phyloP scores from a whole-genome alignment of 2,113 vertebrate genomes.

The Melospiza georgiana region DNA sequence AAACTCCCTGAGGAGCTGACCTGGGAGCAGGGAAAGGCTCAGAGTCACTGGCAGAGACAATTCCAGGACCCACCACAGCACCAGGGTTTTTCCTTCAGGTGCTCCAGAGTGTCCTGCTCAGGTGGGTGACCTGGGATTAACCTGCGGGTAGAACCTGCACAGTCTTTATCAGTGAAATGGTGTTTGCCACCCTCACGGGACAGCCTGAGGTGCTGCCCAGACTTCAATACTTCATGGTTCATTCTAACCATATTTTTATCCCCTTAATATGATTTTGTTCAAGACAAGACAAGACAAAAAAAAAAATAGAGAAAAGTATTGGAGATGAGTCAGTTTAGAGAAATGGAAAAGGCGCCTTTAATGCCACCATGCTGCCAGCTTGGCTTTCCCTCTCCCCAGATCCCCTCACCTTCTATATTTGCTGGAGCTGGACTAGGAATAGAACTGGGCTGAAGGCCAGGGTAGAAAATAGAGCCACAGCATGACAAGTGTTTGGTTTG shows the following conservation, averaged over 20 bases:
- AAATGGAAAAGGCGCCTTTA: neutral
- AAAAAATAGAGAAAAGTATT: neutral
- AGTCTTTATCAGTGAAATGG: neutral
- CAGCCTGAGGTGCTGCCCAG: neutral
- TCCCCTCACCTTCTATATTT: neutral
- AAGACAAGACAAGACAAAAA: neutral
- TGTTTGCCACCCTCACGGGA: neutral
- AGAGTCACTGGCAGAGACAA: rapidly evolving
- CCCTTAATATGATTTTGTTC: neutral
- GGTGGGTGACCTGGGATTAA: neutral
- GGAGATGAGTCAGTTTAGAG: neutral
- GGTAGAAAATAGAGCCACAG: neutral
- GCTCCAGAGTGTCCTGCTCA: neutral
- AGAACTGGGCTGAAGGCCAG: neutral
- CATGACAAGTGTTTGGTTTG: neutral
- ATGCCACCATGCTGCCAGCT: neutral
- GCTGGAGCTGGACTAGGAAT: neutral
- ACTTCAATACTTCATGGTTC: neutral
- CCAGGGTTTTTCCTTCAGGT: rapidly evolving
- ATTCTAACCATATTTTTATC: neutral
- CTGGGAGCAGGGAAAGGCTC: neutral
- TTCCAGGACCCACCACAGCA: neutral
- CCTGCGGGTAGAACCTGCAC: neutral
- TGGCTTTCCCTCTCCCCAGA: neutral
- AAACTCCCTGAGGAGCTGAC: neutral